These are phyloP conservation scores for Psittacula echo DNA, from an alignment of 2,797 vertebrate genomes.

Conservation along the genomic window DNA sequence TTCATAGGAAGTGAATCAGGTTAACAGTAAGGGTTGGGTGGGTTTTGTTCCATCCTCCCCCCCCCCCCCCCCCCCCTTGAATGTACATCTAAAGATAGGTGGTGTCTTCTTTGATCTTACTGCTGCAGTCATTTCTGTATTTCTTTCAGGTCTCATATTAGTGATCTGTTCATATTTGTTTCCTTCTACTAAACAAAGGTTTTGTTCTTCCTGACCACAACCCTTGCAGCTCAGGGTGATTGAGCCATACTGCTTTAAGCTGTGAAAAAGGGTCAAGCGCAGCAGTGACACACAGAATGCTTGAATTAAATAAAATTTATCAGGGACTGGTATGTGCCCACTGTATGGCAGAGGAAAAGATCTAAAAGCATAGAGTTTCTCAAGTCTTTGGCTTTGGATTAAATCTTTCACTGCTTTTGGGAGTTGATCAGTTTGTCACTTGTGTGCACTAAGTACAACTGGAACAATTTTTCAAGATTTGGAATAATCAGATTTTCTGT, in stretches of 20 bases:
- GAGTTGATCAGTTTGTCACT: not conserved
- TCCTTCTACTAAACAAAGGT: not conserved
- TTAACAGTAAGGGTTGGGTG: not conserved
- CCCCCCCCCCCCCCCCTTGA: not conserved
- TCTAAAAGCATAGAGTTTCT: too few species aligned
- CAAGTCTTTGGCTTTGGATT: not conserved
- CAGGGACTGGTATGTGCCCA: rapidly evolving
- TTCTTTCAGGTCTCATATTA: not conserved
- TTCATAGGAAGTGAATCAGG: not conserved
- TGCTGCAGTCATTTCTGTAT: not conserved
- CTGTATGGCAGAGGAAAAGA: not conserved
- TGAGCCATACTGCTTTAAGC: not conserved
- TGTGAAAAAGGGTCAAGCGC: rapidly evolving
- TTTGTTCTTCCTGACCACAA: not conserved
- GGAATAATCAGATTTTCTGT: not conserved
- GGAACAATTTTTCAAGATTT: not conserved
- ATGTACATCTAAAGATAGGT: not conserved
- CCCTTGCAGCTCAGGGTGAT: rapidly evolving
- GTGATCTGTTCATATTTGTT: rapidly evolving
- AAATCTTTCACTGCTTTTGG: not conserved
- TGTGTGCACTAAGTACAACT: rapidly evolving
- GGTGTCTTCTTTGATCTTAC: not conserved
- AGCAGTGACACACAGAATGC: rapidly evolving
- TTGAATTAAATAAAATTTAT: not conserved
- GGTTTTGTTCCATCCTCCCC: not conserved